Evolutionary conservation across 2,888 invertebrate species (phyloP).

Genomic region (Phragmatobia fuliginosa): DNA sequence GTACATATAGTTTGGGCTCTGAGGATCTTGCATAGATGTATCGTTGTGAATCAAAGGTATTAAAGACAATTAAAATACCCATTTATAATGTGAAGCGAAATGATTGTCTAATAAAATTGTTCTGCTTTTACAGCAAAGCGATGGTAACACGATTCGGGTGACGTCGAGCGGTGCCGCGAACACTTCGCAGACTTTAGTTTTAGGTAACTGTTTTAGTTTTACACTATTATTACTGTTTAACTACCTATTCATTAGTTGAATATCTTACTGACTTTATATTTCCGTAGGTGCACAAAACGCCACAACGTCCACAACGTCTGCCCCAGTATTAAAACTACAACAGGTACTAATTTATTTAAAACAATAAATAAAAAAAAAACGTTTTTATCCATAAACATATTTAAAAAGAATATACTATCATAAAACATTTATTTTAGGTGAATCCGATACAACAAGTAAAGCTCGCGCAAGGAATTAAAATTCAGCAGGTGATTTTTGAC

Average conservation of each 20-base stretch:
- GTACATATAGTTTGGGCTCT: too few relatives aligned
- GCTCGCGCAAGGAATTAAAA: conserved; percentile 82
- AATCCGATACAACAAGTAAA: conserved; percentile 82
- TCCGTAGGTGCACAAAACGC: conserved; percentile 70
- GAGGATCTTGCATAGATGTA: too few relatives aligned
- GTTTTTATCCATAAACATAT: background rate
- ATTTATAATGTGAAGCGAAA: too few relatives aligned
- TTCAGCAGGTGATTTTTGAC: conserved; percentile 79
- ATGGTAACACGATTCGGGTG: conserved; percentile 74
- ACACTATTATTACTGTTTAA: background rate
- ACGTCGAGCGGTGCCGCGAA: conserved; percentile 68
- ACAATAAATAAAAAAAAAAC: background rate
- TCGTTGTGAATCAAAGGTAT: too few relatives aligned
- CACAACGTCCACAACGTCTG: conserved; percentile 70
- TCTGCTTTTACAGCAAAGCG: conserved; percentile 69
- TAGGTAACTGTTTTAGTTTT: conserved; percentile 75
- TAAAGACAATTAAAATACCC: too few relatives aligned
- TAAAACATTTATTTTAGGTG: conserved; percentile 72
- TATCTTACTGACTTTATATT: background rate
- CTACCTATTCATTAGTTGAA: background rate
- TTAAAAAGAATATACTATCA: conserved; percentile 17
- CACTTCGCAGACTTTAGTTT: conserved; percentile 79
- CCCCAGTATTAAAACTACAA: conserved; percentile 79
- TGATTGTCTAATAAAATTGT: background rate
- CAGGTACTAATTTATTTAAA: conserved; percentile 65